Percentiles rank a stretch among this genome's conserved stretches.
phyloP scores from a whole-genome alignment of 2,113 vertebrate genomes.

The Boleophthalmus pectinirostris region DNA sequence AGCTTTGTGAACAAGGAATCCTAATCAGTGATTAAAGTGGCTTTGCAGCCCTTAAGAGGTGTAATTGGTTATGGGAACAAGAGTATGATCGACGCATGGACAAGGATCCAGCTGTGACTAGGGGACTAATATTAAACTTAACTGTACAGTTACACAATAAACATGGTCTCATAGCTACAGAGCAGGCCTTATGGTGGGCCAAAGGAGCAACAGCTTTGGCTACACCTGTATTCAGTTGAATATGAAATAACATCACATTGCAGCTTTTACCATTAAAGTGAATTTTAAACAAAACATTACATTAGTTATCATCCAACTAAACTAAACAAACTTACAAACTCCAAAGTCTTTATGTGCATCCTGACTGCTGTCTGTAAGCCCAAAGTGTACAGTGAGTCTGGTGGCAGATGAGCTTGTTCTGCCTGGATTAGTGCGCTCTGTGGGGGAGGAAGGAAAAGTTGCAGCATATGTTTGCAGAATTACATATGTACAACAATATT shows the following conservation, averaged over 20 bases:
- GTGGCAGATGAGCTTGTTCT: constrained; percentile 25
- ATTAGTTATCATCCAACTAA: neutral
- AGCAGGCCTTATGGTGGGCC: neutral
- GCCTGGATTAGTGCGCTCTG: constrained; percentile 49
- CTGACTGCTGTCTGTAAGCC: neutral
- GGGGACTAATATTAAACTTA: constrained; percentile 58
- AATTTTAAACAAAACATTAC: neutral
- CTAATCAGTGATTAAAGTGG: constrained; percentile 95
- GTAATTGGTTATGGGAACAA: constrained; percentile 89
- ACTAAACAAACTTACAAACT: neutral
- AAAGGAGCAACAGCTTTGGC: neutral
- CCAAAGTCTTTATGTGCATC: too few species aligned
- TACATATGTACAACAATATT: constrained; percentile 54
- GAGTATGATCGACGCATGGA: constrained; percentile 74
- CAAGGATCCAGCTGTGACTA: constrained; percentile 57
- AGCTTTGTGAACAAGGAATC: constrained; percentile 90
- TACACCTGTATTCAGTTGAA: neutral
- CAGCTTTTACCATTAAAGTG: too few species aligned
- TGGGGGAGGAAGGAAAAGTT: constrained; percentile 31
- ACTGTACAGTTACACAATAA: constrained; percentile 33
- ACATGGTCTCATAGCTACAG: constrained; percentile 9
- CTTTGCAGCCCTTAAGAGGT: constrained; percentile 88
- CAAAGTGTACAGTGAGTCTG: neutral
- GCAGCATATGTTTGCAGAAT: constrained; percentile 65
- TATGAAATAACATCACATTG: neutral